Evolutionary conservation across 2,888 invertebrate genomes (phyloP).

Genomic region (Panzeria rudis): DNA sequence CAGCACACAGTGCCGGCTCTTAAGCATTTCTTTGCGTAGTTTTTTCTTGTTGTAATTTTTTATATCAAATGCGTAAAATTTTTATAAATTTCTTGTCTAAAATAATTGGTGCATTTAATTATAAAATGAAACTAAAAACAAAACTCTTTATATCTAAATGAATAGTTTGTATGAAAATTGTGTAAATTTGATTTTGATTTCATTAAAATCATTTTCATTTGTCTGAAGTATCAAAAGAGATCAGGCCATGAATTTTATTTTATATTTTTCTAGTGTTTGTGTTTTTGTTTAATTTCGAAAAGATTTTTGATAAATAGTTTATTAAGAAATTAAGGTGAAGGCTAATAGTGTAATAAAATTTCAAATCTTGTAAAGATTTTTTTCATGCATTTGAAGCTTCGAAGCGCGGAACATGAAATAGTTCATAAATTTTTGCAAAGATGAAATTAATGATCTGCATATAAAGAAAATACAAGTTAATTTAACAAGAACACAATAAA

Average conservation of each 20-base stretch:
- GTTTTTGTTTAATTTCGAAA: slow-evolving; percentile 24
- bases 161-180: slow-evolving; percentile 33
- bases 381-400: neutral
- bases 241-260: slow-evolving; percentile 60
- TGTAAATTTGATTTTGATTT: slow-evolving; percentile 50
- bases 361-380: slow-evolving; percentile 13
- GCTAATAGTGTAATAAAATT: slow-evolving; percentile 33
- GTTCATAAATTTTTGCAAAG: slow-evolving; percentile 6
- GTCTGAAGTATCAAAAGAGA: slow-evolving; percentile 22
- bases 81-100: slow-evolving; percentile 59
- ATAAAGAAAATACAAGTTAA: neutral
- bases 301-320: slow-evolving; percentile 64
- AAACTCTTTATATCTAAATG: slow-evolving; percentile 4
- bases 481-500: neutral
- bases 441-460: neutral
- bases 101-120: slow-evolving; percentile 68
- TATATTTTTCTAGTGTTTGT: neutral
- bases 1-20: neutral
- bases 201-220: slow-evolving; percentile 46
- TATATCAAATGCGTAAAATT: slow-evolving; percentile 56
- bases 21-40: neutral
- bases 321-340: slow-evolving; percentile 68
- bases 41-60: neutral
- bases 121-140: neutral
- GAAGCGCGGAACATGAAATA: neutral